phyloP scores from a whole-genome alignment of 2,797 vertebrate genomes.

The Hyperoplus immaculatus region DNA sequence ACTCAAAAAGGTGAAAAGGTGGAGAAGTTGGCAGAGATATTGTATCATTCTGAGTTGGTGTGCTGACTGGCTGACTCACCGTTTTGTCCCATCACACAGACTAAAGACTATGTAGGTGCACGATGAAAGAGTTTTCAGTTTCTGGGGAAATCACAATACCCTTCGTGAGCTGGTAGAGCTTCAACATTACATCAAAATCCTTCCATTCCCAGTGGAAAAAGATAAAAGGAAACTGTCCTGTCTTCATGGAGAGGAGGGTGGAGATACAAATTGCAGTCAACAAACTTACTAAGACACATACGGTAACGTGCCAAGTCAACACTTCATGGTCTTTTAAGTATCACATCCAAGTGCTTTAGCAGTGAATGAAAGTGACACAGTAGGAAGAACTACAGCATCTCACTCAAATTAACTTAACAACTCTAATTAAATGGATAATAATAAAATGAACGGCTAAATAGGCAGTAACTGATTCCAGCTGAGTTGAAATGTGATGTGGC shows the following conservation, averaged over 20 bases:
- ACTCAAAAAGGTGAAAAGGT: not conserved
- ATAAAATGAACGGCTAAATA: conserved; percentile 58
- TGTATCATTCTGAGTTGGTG: conserved; percentile 52
- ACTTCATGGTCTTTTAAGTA: conserved; percentile 36
- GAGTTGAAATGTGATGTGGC: conserved; percentile 48
- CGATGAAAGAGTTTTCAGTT: conserved; percentile 61
- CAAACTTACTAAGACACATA: conserved; percentile 18
- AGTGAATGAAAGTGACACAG: conserved; percentile 49
- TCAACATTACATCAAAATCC: conserved; percentile 50
- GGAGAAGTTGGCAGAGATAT: conserved; percentile 46
- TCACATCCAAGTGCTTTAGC: conserved; percentile 30
- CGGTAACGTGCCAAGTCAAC: conserved; percentile 35
- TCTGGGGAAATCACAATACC: conserved; percentile 53
- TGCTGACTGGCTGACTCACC: conserved; percentile 63
- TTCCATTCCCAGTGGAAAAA: conserved; percentile 30
- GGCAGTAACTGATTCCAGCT: conserved; percentile 51
- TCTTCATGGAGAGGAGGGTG: conserved; percentile 23
- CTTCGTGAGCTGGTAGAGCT: conserved; percentile 39
- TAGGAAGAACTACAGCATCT: conserved; percentile 38
- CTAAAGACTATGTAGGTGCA: conserved; percentile 38
- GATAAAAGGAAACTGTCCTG: conserved; percentile 33
- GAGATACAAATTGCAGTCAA: conserved; percentile 39
- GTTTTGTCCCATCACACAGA: conserved; percentile 65
- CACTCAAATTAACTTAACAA: conserved; percentile 53
- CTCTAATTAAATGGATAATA: conserved; percentile 70